These are phyloP conservation scores for Cataglyphis livida DNA, from an alignment of 2,888 invertebrate species.

Conservation along the genomic window DNA sequence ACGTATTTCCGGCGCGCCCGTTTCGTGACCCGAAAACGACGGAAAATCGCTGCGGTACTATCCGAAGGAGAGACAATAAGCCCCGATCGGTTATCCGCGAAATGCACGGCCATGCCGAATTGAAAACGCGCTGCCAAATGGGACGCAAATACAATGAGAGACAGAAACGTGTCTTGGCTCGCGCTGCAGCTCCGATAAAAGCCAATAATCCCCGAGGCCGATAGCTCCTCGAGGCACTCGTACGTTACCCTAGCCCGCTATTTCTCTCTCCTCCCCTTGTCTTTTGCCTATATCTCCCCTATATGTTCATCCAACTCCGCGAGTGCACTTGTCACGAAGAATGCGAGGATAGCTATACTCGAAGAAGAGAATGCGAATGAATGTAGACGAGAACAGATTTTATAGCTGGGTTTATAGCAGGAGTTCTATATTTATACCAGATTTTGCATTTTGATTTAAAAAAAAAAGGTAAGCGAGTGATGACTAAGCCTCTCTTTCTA, in stretches of 20 bases:
- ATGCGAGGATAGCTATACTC: not conserved
- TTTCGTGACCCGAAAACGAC: conserved; percentile 69
- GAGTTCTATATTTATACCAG: not conserved
- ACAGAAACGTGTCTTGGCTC: conserved; percentile 76
- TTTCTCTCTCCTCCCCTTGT: not conserved
- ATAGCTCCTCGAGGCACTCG: conserved; percentile 70
- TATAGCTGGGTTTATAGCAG: not conserved
- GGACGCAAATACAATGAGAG: conserved; percentile 80
- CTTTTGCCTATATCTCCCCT: not conserved
- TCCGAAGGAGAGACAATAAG: conserved; percentile 77
- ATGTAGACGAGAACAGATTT: not conserved
- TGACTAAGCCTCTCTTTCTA: not conserved
- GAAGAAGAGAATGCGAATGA: not conserved
- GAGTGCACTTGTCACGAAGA: conserved; percentile 12
- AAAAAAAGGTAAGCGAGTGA: not conserved
- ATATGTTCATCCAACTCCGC: not conserved
- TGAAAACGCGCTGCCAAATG: conserved; percentile 81
- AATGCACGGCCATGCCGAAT: conserved; percentile 76
- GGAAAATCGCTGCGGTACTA: conserved; percentile 36
- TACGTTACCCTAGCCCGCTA: conserved; percentile 14
- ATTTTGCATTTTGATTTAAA: not conserved
- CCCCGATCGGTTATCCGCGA: conserved; percentile 72
- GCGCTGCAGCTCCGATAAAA: conserved; percentile 79
- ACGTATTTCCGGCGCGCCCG: conserved; percentile 15
- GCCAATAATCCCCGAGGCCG: conserved; percentile 80